Evolutionary conservation across 2,888 invertebrate genomes (phyloP).

Genomic region (Rhamnusium bicolor): DNA sequence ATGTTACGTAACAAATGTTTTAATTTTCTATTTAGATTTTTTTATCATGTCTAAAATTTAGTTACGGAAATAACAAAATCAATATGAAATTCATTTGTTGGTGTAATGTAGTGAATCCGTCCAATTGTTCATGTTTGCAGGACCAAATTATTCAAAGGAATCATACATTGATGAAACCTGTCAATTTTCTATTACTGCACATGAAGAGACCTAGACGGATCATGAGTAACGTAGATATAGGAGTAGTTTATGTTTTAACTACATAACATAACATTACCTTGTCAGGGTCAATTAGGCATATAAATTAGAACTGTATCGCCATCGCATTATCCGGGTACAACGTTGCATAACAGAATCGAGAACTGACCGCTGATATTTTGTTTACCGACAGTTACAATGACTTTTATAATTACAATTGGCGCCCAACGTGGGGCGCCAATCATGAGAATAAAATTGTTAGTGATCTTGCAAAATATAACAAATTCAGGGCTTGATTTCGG

Average conservation of each 20-base stretch:
- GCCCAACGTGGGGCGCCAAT: not conserved
- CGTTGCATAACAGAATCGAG: not conserved
- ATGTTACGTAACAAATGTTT: too few relatives aligned
- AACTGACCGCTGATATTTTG: too few relatives aligned
- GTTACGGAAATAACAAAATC: too few relatives aligned
- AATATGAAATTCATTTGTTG: not conserved
- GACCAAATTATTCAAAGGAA: not conserved
- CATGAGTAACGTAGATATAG: not conserved
- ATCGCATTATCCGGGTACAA: not conserved
- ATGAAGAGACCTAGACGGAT: not conserved
- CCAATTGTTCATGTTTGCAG: not conserved
- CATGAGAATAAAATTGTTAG: too few relatives aligned
- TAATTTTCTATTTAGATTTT: too few relatives aligned
- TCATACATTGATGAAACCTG: not conserved
- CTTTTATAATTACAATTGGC: not conserved
- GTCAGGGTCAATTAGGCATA: not conserved
- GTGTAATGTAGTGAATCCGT: not conserved
- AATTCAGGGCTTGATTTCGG: too few relatives aligned
- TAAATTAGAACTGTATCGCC: not conserved
- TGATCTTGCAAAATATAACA: too few relatives aligned
- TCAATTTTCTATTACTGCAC: not conserved
- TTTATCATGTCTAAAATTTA: too few relatives aligned
- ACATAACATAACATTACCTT: not conserved
- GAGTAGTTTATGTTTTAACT: not conserved
- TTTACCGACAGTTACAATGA: too few relatives aligned